Evolutionary conservation across 2,113 vertebrate genomes (phyloP).

Genomic region (Tragelaphus buxtoni): DNA sequence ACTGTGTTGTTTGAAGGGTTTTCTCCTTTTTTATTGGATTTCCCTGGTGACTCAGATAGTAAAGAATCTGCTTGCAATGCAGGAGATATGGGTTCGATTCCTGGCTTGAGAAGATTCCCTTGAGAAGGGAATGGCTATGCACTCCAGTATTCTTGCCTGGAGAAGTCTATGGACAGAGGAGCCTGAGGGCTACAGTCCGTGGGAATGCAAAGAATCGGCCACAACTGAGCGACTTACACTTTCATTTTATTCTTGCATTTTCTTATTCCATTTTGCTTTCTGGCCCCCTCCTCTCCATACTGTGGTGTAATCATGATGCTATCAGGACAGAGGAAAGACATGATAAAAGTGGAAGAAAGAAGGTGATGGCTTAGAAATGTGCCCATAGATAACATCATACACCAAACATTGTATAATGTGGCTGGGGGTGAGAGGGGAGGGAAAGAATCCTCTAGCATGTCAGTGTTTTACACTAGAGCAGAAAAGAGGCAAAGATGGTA

Average conservation of each 20-base stretch:
- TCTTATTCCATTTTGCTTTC: background rate
- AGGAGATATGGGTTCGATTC: background rate
- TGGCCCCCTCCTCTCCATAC: background rate
- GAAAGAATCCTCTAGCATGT: background rate
- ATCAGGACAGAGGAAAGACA: background rate
- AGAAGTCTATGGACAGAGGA: background rate
- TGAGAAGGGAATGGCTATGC: background rate
- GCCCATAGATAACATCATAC: background rate
- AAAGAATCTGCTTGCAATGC: background rate
- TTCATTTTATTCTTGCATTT: background rate
- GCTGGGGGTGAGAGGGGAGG: rapidly evolving
- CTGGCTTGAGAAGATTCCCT: background rate
- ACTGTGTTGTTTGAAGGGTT: background rate
- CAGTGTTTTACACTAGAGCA: background rate
- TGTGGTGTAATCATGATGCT: background rate
- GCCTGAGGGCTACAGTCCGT: background rate
- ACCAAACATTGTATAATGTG: background rate
- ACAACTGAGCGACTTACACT: background rate
- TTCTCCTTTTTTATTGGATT: background rate
- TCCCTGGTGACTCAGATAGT: background rate
- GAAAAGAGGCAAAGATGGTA: background rate
- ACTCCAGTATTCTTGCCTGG: background rate
- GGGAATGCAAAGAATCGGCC: background rate
- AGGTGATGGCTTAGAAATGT: background rate
- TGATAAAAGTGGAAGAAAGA: background rate